Evolutionary conservation across 2,888 invertebrate species (phyloP), one percentile per base, ranked within the genome.

Genomic region (Troilus luridus): DNA sequence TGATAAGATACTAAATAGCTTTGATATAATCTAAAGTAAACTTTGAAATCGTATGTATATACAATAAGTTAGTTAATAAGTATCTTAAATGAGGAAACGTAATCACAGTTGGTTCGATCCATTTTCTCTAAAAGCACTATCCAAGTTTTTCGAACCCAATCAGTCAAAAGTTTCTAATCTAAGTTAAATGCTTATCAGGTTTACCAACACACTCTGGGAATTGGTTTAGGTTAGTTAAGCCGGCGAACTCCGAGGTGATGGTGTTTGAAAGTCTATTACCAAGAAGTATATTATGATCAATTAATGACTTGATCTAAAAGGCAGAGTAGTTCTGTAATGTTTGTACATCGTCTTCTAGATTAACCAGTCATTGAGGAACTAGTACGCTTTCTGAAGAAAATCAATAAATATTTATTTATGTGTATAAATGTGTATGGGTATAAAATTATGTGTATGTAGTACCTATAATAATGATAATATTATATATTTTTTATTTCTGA

Each of bases 181-280:
- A 77, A 77, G 72, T 77, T 77, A 77, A 77, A 41, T 77, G 72
- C 72, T 77, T 77, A 77, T 77, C 72, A 41, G 72, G 72, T 41
- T 77, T 77, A 77, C 17, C 72, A 41, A 19, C 27, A 27, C 72
- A 77, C 72, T 41, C 72, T 77, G 72, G 72, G 72, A 77, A 77
- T 77, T 77, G 72, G 72, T 77, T 77, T 77, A 77, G 72, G 72
- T 77, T 77, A 77, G 72, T 77, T 77, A 77, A 77, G 27, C 72
- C 41, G 17, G 72, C 7, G 72, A 77, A 77, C 27, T 27, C 41
- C 19, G 12, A 6, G 12, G 27, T 17, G 72, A 77, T 77, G 72
- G 72, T 77, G 72, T 77, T 77, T 19, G 72, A 77, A 77, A 77
- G 64, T 64, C 64, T 64, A 64, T 64, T 62, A 62, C 1, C 62